Evolutionary conservation across 2,797 vertebrate species (phyloP).

Genomic region (Chelonia mydas): DNA sequence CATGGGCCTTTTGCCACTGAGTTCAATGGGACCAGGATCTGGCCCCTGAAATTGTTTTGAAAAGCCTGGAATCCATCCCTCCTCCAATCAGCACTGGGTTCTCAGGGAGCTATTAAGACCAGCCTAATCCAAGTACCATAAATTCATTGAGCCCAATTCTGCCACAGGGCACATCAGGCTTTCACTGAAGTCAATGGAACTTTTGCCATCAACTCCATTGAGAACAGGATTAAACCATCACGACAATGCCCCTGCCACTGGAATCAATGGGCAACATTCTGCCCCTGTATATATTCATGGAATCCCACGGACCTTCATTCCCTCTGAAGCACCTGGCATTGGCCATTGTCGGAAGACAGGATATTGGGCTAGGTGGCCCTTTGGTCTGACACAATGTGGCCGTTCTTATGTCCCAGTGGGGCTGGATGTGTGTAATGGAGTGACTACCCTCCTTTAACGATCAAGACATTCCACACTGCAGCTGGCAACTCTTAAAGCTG

Average conservation of each 20-base stretch:
- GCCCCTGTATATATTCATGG: background rate
- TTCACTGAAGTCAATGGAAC: slow-evolving; percentile 36
- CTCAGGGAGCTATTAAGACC: background rate
- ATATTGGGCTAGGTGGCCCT: no score
- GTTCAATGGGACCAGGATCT: background rate
- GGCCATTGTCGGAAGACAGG: no score
- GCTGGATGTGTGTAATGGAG: slow-evolving; percentile 21
- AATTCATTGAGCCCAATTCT: background rate
- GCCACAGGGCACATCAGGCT: background rate
- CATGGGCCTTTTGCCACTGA: background rate
- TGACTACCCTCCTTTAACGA: slow-evolving; percentile 53
- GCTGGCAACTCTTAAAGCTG: slow-evolving; percentile 33
- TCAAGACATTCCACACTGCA: slow-evolving; percentile 46
- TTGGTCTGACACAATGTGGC: no score
- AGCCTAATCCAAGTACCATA: slow-evolving; percentile 18
- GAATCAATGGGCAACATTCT: slow-evolving; percentile 31
- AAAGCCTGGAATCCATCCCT: background rate
- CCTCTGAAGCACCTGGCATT: no score
- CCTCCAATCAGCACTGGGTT: background rate
- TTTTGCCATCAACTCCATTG: slow-evolving; percentile 31
- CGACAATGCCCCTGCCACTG: background rate
- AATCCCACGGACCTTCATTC: background rate
- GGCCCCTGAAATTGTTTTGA: background rate
- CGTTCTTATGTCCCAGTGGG: background rate
- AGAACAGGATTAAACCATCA: slow-evolving; percentile 46